A percentile compares a stretch with the other conserved stretches of the same genome.
Conservation (phyloP, 1,140 invertebrate species). For the Diorhabda sublineata region DNA sequence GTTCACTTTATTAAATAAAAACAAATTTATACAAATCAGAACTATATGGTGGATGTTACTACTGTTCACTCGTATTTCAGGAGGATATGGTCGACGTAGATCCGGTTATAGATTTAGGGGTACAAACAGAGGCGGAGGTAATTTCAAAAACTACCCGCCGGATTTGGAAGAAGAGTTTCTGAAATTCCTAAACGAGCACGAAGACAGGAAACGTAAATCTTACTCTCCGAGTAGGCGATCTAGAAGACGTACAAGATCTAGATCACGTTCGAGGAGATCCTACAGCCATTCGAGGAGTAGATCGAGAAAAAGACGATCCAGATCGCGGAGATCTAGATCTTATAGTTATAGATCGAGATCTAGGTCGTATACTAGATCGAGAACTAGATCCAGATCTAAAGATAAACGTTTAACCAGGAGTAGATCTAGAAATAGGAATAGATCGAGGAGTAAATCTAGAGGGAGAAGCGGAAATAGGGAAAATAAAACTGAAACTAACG, state of each 20-base stretch:
- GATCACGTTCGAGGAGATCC: conserved; percentile 10
- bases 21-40: too few relatives aligned
- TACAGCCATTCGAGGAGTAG: conserved; percentile 17
- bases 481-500: background rate
- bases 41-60: too few relatives aligned
- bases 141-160: conserved; percentile 31
- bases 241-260: conserved; percentile 6
- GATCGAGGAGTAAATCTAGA: conserved; percentile 31
- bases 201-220: conserved; percentile 35
- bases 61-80: conserved; percentile 6
- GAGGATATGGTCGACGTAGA: conserved; percentile 17
- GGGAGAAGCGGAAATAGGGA: background rate
- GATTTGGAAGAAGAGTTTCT: conserved; percentile 45
- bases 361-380: conserved; percentile 30
- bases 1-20: too few relatives aligned
- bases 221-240: conserved; percentile 19
- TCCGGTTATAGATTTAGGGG: conserved; percentile 23
- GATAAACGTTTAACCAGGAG: conserved; percentile 28
- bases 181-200: conserved; percentile 46
- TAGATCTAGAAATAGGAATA: conserved; percentile 27
- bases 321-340: conserved; percentile 42
- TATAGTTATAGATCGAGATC: conserved; percentile 23
- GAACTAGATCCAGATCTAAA: conserved; percentile 28
- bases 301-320: conserved; percentile 34
- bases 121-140: conserved; percentile 7